Evolutionary conservation across 2,888 invertebrate species (phyloP).

Genomic region (Diachrysia chrysitis): DNA sequence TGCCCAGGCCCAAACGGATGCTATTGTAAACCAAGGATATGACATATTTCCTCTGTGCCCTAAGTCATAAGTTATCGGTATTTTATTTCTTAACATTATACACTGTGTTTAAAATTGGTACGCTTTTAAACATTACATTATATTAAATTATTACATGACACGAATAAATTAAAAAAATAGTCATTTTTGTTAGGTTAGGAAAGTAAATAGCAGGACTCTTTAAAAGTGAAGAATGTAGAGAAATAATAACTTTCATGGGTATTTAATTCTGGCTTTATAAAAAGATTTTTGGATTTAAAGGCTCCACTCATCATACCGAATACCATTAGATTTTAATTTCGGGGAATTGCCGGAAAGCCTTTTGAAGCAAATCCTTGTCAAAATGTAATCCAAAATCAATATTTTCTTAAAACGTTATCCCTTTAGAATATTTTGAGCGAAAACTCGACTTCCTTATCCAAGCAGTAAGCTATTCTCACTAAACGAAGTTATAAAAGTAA

Average conservation of each 20-base stretch:
- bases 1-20: conserved; percentile 20
- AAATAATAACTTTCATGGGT: not conserved
- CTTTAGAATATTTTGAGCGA: not conserved
- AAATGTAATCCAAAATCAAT: not conserved
- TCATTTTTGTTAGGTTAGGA: not conserved
- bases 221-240: not conserved
- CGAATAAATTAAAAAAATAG: too few relatives aligned
- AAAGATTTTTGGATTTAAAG: not conserved
- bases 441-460: conserved; percentile 5
- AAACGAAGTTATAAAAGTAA: conserved; percentile 28
- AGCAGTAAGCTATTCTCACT: conserved; percentile 6
- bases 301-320: not conserved
- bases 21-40: not conserved
- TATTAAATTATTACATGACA: too few relatives aligned
- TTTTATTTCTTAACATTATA: too few relatives aligned
- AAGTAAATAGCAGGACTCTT: not conserved
- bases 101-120: too few relatives aligned
- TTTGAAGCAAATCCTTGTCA: not conserved
- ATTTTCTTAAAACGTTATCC: not conserved
- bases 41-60: not conserved
- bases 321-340: not conserved
- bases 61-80: too few relatives aligned
- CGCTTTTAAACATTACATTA: too few relatives aligned
- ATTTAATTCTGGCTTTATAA: not conserved
- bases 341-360: not conserved